Base-by-base conservation (phyloP, 2,888 invertebrate genomes). In the Tillus elongatus region DNA sequence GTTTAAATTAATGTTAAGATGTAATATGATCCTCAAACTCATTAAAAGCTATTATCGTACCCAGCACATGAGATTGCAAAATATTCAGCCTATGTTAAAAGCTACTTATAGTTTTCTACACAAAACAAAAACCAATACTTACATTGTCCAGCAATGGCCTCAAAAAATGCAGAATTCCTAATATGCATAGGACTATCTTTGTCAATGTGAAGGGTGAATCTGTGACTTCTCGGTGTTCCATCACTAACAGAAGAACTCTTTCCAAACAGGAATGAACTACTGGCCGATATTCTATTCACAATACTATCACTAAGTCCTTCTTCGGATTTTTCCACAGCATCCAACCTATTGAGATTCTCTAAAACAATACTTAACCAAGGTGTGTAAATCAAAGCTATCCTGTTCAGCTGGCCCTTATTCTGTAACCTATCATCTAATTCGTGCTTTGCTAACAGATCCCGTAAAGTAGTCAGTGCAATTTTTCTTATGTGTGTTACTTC, bases 371-470 rank as follows among this genome's bases (percentile, higher is more conserved):
- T 79, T 44, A 97, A 70, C 79, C 93, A 85, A 0, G 96, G 96
- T 36, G 91, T 78, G 63, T 97, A 97, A 15, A 97, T 72, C 28
- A 86, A 74, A 0, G 91, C 87, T 35, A 97, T 87, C 33, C 95
- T 72, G 3, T 82, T 80, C 56, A 85, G 72, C 58, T 87, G 85
- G 3, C 83, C 81, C 59, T 82, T 78, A 50, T 78, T 77, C 50
- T 83, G 77, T 61, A 91, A 92, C 15, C 44, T 73, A 61, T 90
- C 87, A 63, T 97, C 96, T 56, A 90, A 74, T 56, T 93, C 87
- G 63, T 97, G 96, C 61, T 97, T 97, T 4, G 90, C 90, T 49
- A 97, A 67, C 43, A 93, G 68, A 61, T 91, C 88, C 41, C 92
- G 75, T 13, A 96, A 68, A 9, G 87, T 82, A 24, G 71, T 69